Conservation (phyloP, 2,113 vertebrate species). For the Anolis sagrei region DNA sequence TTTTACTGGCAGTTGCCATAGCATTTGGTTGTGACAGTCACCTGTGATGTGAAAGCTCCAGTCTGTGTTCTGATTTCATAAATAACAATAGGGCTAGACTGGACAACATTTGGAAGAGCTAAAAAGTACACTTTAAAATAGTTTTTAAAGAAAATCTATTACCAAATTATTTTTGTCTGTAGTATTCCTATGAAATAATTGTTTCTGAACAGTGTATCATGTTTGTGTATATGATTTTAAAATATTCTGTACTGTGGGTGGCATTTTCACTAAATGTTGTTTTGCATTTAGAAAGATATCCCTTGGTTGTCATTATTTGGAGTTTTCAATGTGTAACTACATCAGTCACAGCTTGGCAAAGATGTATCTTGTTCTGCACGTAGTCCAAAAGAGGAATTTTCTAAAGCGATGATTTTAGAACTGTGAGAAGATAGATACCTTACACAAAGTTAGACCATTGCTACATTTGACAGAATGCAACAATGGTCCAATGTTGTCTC, state of each 20-base stretch:
- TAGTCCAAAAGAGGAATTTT: too few relatives aligned
- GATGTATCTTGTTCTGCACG: too few relatives aligned
- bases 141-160: background rate
- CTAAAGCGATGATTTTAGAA: too few relatives aligned
- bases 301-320: background rate
- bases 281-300: slow-evolving; percentile 8
- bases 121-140: background rate
- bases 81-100: background rate
- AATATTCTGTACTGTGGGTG: background rate
- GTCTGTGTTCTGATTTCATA: background rate
- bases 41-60: background rate
- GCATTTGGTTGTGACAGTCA: background rate
- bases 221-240: background rate
- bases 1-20: background rate
- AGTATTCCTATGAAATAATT: background rate
- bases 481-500: too few relatives aligned
- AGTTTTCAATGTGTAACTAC: background rate
- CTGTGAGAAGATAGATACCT: too few relatives aligned
- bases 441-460: too few relatives aligned
- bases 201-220: background rate
- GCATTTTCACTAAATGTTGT: slow-evolving; percentile 15
- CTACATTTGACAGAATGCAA: too few relatives aligned
- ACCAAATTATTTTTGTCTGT: background rate
- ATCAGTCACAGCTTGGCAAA: too few relatives aligned
- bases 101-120: background rate